These are phyloP conservation scores for Marisa cornuarietis DNA, from an alignment of 1,140 invertebrate species.

Conservation along the genomic window DNA sequence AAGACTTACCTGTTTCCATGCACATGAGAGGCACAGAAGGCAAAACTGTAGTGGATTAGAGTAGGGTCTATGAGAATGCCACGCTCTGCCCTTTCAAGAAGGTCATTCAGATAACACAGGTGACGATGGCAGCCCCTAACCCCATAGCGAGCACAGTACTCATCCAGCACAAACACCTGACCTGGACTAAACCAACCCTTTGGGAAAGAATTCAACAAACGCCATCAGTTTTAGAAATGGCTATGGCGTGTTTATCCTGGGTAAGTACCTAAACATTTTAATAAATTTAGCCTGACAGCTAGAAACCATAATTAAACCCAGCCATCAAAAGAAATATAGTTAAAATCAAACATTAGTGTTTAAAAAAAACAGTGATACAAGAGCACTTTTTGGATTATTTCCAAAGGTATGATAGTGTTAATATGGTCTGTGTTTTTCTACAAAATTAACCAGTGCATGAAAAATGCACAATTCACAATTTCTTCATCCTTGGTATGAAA, in stretches of 20 bases:
- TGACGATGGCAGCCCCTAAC: slow-evolving; percentile 96
- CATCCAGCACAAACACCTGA: slow-evolving; percentile 97
- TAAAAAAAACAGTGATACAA: too few relatives aligned
- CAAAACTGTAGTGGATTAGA: slow-evolving; percentile 98
- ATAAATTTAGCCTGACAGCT: neutral
- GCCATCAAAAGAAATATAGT: neutral
- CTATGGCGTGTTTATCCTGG: neutral
- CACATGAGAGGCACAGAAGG: slow-evolving; percentile 98
- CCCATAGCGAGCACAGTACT: slow-evolving; percentile 97
- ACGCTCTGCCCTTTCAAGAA: slow-evolving; percentile 94
- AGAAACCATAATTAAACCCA: neutral
- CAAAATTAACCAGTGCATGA: too few relatives aligned
- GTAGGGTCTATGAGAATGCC: slow-evolving; percentile 97
- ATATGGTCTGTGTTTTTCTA: too few relatives aligned
- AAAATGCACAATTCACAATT: too few relatives aligned
- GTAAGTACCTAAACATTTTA: neutral
- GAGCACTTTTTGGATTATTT: too few relatives aligned
- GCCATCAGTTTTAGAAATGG: neutral
- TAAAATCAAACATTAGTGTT: neutral
- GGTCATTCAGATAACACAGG: slow-evolving; percentile 93
- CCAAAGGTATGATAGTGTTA: too few relatives aligned
- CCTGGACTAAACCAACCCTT: slow-evolving; percentile 99
- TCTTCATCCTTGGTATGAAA: too few relatives aligned
- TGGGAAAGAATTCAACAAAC: slow-evolving; percentile 11
- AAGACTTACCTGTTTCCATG: slow-evolving; percentile 91